Evolutionary conservation across 2,113 vertebrate genomes (phyloP).

Genomic region (Ancistrus triradiatus): DNA sequence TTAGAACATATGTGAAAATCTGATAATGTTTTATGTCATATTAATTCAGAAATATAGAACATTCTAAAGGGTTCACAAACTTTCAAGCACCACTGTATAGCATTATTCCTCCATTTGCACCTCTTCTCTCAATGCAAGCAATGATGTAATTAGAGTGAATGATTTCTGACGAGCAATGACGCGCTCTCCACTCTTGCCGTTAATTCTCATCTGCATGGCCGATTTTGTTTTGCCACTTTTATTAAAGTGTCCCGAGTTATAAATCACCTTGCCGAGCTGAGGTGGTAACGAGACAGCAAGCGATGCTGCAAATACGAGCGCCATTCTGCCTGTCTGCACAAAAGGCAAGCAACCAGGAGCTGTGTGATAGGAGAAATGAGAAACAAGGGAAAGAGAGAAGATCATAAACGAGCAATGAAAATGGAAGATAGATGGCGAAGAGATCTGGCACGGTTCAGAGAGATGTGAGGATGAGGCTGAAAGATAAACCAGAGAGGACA

Average conservation of each 20-base stretch:
- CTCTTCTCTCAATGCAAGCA: slow-evolving; percentile 3
- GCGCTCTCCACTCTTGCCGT: neutral
- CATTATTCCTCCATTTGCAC: neutral
- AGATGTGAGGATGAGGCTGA: neutral
- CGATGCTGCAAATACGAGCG: slow-evolving; percentile 17
- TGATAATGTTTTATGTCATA: no score
- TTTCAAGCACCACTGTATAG: no score
- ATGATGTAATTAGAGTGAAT: slow-evolving; percentile 31
- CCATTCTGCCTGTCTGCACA: neutral
- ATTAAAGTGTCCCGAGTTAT: slow-evolving; percentile 32
- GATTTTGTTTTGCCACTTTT: slow-evolving; percentile 28
- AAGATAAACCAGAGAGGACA: neutral
- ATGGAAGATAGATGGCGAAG: neutral
- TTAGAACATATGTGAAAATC: no score
- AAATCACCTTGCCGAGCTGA: slow-evolving; percentile 1
- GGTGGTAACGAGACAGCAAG: neutral
- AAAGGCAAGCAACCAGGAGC: slow-evolving; percentile 6
- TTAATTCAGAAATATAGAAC: no score
- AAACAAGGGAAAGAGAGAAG: neutral
- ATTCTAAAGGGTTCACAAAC: no score
- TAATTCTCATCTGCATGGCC: slow-evolving; percentile 13
- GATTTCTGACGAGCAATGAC: slow-evolving; percentile 23
- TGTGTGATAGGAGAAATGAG: slow-evolving; percentile 2
- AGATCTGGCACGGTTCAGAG: neutral
- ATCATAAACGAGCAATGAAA: slow-evolving; percentile 6